phyloP scores from a whole-genome alignment of 2,888 invertebrate species.

The Dicyrtoma fusca region DNA sequence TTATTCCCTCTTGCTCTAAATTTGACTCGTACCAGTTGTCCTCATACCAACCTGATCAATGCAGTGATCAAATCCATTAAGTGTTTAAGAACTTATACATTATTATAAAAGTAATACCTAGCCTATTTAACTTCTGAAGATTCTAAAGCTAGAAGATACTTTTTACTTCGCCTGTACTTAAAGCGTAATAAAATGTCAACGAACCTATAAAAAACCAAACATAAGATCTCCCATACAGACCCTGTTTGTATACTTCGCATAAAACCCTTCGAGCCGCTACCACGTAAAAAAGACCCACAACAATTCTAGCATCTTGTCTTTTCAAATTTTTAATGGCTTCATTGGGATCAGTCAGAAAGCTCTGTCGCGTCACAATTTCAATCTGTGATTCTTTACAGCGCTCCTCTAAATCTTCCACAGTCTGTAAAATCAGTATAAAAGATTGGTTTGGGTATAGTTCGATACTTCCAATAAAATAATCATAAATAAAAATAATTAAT shows the following conservation, averaged over 20 bases:
- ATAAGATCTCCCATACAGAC: constrained; percentile 90
- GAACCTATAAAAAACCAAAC: constrained; percentile 99
- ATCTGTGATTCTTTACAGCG: constrained; percentile 89
- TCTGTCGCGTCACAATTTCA: constrained; percentile 94
- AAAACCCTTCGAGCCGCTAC: constrained; percentile 94
- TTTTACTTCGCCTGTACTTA: too few relatives aligned
- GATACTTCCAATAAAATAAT: background rate
- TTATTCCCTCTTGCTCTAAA: constrained; percentile 81
- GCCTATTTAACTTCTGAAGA: too few relatives aligned
- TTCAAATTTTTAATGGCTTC: constrained; percentile 91
- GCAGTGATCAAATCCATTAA: too few relatives aligned
- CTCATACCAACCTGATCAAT: constrained; percentile 89
- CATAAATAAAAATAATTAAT: background rate
- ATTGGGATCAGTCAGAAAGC: constrained; percentile 94
- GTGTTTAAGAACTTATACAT: too few relatives aligned
- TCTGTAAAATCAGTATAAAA: constrained; percentile 64
- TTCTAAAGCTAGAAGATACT: too few relatives aligned
- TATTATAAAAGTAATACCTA: too few relatives aligned
- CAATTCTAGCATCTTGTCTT: constrained; percentile 94
- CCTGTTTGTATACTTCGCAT: constrained; percentile 93
- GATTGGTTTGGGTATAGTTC: background rate
- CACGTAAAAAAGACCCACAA: constrained; percentile 98
- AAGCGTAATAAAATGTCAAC: too few relatives aligned
- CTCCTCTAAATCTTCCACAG: constrained; percentile 94
- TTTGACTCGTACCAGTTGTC: constrained; percentile 97